A percentile compares a stretch with the other conserved stretches of the same genome.
Conservation (phyloP, 2,888 invertebrate genomes). For the Teinopalpus imperialis region DNA sequence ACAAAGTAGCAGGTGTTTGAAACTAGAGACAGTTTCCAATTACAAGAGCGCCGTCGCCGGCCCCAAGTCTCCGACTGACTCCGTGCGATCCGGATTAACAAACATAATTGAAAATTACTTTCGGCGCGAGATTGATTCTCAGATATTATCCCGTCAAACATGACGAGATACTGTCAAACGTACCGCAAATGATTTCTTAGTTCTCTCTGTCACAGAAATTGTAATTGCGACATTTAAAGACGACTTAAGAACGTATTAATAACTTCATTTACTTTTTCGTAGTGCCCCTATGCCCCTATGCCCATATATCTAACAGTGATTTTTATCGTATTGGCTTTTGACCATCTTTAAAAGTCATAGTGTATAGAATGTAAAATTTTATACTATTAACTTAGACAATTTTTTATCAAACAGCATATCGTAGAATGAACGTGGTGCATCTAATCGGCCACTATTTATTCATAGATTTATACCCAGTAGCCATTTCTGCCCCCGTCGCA, state of each 20-base stretch:
- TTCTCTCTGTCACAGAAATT: too few species aligned
- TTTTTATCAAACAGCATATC: conserved; percentile 33
- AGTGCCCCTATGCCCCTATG: too few species aligned
- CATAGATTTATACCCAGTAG: conserved; percentile 75
- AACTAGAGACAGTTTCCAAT: conserved; percentile 68
- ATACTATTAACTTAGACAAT: too few species aligned
- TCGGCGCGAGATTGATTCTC: conserved; percentile 61
- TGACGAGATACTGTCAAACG: conserved; percentile 32
- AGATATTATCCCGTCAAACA: conserved; percentile 61
- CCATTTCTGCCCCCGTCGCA: conserved; percentile 61
- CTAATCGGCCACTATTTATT: conserved; percentile 73
- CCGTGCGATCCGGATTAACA: conserved; percentile 72
- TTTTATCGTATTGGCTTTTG: too few species aligned
- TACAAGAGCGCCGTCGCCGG: conserved; percentile 60
- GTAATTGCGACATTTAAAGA: too few species aligned
- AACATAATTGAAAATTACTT: conserved; percentile 77
- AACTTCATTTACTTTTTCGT: too few species aligned
- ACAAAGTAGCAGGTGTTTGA: conserved; percentile 52
- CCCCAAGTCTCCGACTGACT: conserved; percentile 45
- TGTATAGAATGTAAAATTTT: too few species aligned
- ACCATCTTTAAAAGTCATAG: too few species aligned
- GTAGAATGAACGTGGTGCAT: conserved; percentile 54
- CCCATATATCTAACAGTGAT: too few species aligned
- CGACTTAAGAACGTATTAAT: too few species aligned
- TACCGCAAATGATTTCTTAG: too few species aligned